Conservation (phyloP, 2,113 vertebrate genomes). For the Antechinus stuartii region DNA sequence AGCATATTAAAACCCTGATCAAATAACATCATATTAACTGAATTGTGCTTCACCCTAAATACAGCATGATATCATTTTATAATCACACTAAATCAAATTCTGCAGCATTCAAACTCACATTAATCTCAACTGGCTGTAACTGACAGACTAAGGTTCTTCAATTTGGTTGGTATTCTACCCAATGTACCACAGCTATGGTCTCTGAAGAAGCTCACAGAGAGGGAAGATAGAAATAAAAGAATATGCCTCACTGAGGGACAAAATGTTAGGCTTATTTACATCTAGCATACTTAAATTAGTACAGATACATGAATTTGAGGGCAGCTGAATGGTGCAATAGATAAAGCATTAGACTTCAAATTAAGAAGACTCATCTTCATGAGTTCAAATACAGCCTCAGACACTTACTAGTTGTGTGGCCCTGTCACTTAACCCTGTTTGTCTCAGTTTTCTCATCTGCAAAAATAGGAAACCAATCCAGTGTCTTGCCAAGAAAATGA, state of each 20-base stretch:
- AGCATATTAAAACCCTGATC: background rate
- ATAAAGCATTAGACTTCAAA: background rate
- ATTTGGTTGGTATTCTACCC: background rate
- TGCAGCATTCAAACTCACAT: background rate
- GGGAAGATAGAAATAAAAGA: background rate
- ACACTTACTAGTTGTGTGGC: background rate
- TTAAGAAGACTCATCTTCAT: background rate
- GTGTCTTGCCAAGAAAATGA: background rate
- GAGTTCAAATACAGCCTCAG: background rate
- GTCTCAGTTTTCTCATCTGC: background rate
- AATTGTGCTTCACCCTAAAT: background rate
- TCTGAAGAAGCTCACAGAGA: background rate
- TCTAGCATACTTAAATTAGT: background rate
- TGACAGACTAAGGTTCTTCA: background rate
- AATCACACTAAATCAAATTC: background rate
- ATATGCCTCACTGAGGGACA: background rate
- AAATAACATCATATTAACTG: background rate
- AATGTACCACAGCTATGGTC: background rate
- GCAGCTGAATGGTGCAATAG: background rate
- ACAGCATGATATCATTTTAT: background rate
- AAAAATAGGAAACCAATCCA: background rate
- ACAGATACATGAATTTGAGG: background rate
- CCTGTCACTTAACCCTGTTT: background rate
- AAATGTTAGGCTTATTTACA: background rate
- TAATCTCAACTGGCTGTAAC: background rate